phyloP scores from a whole-genome alignment of 2,888 invertebrate genomes.

The Chrysolina oricalcia region DNA sequence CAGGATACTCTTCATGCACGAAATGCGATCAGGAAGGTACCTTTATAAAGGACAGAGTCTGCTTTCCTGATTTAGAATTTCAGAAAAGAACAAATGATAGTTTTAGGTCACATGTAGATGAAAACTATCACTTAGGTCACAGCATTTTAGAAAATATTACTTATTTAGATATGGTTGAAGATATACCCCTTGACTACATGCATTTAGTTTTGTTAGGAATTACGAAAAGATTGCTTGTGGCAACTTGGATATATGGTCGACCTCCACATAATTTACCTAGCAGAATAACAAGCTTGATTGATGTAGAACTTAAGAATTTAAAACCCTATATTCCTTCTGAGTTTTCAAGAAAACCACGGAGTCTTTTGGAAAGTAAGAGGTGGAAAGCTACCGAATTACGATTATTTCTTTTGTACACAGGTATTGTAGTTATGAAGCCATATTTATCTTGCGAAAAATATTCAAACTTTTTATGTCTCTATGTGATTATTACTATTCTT shows the following conservation, averaged over 20 bases:
- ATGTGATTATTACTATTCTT: constrained; percentile 27
- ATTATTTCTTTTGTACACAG: constrained; percentile 12
- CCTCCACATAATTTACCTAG: constrained; percentile 32
- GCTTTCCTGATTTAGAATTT: constrained; percentile 17
- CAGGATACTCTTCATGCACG: constrained; percentile 26
- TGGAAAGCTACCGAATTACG: neutral
- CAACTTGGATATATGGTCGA: constrained; percentile 28
- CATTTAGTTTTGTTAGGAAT: constrained; percentile 26
- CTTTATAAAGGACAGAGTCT: constrained; percentile 10
- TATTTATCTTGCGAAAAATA: constrained; percentile 21
- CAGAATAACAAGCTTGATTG: constrained; percentile 14
- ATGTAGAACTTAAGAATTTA: constrained; percentile 7
- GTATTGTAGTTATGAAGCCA: constrained; percentile 27
- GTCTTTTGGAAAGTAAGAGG: constrained; percentile 14
- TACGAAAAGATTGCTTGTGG: constrained; percentile 24
- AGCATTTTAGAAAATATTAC: constrained; percentile 28
- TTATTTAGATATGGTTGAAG: constrained; percentile 25
- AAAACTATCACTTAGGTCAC: constrained; percentile 25
- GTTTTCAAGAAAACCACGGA: constrained; percentile 20
- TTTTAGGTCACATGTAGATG: constrained; percentile 10
- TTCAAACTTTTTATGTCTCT: constrained; percentile 15
- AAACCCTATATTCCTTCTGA: constrained; percentile 27
- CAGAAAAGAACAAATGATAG: constrained; percentile 17
- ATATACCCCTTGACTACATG: constrained; percentile 29
- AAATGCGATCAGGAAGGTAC: constrained; percentile 23